Evolutionary conservation across 2,888 invertebrate species (phyloP).

Genomic region (Agrotis segetum): DNA sequence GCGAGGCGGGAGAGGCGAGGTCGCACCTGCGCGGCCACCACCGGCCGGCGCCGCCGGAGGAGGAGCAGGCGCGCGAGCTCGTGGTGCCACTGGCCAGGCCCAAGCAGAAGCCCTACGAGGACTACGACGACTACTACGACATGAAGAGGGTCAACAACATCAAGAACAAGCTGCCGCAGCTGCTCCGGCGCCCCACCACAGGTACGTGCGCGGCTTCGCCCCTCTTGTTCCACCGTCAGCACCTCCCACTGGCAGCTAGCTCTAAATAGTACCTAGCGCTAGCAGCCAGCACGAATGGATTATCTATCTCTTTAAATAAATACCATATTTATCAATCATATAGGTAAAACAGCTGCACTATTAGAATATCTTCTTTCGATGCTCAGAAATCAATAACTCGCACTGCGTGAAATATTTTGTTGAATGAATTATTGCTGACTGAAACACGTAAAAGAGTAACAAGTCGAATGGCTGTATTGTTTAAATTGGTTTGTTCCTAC

Average conservation of each 20-base stretch:
- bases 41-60: conserved; percentile 29
- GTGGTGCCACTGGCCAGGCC: conserved; percentile 33
- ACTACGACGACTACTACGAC: conserved; percentile 81
- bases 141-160: conserved; percentile 79
- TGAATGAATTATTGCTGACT: too few species aligned
- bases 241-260: not conserved
- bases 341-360: too few species aligned
- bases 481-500: too few species aligned
- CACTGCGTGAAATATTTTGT: too few species aligned
- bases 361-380: too few species aligned
- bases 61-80: conserved; percentile 30
- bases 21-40: conserved; percentile 6
- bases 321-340: too few species aligned
- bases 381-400: too few species aligned
- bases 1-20: conserved; percentile 43
- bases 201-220: conserved; percentile 67
- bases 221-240: not conserved
- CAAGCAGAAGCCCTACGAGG: conserved; percentile 62
- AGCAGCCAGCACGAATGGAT: not conserved
- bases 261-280: not conserved
- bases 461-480: too few species aligned
- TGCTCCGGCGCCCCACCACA: conserved; percentile 73
- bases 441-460: too few species aligned
- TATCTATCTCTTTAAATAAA: too few species aligned
- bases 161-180: conserved; percentile 75